Evolutionary conservation across 2,113 vertebrate species (phyloP), one percentile per base, ranked within the genome.

Genomic region (Triplophysa dalaica): DNA sequence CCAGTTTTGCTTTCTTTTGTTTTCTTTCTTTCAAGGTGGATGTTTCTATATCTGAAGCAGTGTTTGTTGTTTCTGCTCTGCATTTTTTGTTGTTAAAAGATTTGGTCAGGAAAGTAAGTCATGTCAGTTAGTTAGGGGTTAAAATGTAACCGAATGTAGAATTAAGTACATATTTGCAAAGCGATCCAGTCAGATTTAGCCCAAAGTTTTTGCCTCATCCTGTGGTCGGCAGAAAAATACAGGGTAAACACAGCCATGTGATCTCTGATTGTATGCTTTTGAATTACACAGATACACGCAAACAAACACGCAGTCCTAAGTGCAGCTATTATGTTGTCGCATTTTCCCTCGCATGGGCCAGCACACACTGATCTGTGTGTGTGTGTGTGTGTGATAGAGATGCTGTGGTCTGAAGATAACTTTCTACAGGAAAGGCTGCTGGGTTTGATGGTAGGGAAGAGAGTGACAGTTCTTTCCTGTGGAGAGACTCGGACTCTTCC

Each of bases 351-450:
- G 33, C 10, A 3, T 48, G 70, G 12, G 50, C 77, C 63, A 78
- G 76, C 21, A 62, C 50, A 83, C 82, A 70, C 77, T 82, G 82
- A 78, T 45, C 43, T 12, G 43, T 45, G 43, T 45, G 75, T 58
- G 87, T 85, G 43, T 45, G 43, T 58, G 87, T 86, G 73, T 64
- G 65, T 61, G 48, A 38, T 60, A 22, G 58, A 68, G 48, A 22
- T 13, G 21, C 41, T 54, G n/a, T 21, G 75, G 16, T 33, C 76
- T 70, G 77, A 48, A 65, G 80, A 76, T 85, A 54, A 66, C 80
- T 80, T 82, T 81, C 81, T 85, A 69, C 65, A 82, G 81, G 83
- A 80, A 80, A 77, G 10, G 52, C 72, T 82, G 77, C 80, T 77
- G 73, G 50, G 56, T 60, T 79, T 62, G 56, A 74, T 68, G 65